Evolutionary conservation across 1,140 invertebrate genomes (phyloP).

Genomic region (Bilobella aurantiaca): DNA sequence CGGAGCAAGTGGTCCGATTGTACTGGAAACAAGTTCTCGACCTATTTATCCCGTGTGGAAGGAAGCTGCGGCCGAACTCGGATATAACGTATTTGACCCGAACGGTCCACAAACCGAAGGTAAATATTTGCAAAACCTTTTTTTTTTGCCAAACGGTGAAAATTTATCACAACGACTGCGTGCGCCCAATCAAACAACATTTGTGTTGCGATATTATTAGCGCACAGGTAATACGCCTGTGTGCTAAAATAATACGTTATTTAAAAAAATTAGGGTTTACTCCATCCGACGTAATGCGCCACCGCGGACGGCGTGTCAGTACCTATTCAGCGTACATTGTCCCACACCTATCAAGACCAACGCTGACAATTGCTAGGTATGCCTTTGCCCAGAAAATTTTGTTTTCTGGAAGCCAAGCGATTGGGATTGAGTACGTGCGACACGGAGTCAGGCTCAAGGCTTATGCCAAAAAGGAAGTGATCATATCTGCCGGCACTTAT

Average conservation of each 20-base stretch:
- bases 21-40: neutral
- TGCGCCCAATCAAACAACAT: neutral
- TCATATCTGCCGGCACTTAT: constrained; percentile 36
- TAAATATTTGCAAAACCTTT: neutral
- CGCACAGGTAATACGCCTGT: no score
- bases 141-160: no score
- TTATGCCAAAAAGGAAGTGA: constrained; percentile 35
- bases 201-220: no score
- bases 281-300: constrained; percentile 4
- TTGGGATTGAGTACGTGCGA: constrained; percentile 3
- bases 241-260: no score
- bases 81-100: constrained; percentile 6
- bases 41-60: neutral
- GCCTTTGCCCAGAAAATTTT: constrained; percentile 11
- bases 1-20: constrained; percentile 8
- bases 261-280: constrained; percentile 18
- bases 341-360: constrained; percentile 2
- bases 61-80: constrained; percentile 10
- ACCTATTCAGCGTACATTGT: constrained; percentile 14
- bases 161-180: no score
- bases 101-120: constrained; percentile 14
- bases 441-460: constrained; percentile 1
- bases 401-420: neutral
- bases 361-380: constrained; percentile 13
- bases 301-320: constrained; percentile 2